Conservation (phyloP, 2,797 vertebrate species). For the Staurois parvus region DNA sequence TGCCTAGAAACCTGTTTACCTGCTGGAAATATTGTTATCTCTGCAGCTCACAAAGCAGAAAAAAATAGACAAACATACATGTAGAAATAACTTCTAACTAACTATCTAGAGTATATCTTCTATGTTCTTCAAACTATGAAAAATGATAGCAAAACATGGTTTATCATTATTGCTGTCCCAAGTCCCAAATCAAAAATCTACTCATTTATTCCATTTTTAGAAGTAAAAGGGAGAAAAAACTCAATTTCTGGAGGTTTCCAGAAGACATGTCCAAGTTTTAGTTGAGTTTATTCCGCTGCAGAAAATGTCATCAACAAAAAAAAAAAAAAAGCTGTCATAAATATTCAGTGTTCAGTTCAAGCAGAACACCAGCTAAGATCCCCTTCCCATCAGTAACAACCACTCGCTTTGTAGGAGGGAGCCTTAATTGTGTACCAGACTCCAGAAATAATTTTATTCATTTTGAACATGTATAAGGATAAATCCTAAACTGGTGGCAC, state of each 20-base stretch:
- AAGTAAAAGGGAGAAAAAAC: neutral
- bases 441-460: neutral
- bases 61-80: no score
- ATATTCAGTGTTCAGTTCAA: neutral
- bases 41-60: no score
- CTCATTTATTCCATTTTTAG: no score
- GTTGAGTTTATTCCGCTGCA: neutral
- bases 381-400: neutral
- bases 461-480: neutral
- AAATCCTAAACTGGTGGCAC: neutral
- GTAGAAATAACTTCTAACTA: no score
- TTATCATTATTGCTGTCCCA: neutral
- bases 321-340: neutral
- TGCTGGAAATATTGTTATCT: no score
- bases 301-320: no score
- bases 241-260: neutral
- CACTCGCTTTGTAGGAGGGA: neutral
- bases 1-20: no score
- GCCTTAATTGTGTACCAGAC: neutral
- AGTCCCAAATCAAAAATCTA: neutral
- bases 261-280: neutral
- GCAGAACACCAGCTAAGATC: neutral
- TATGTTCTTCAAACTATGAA: no score
- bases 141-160: no score
- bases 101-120: no score